Percentiles rank a stretch among this genome's conserved stretches.
phyloP scores from a whole-genome alignment of 2,888 invertebrate species.

The Agrochola lychnidis region DNA sequence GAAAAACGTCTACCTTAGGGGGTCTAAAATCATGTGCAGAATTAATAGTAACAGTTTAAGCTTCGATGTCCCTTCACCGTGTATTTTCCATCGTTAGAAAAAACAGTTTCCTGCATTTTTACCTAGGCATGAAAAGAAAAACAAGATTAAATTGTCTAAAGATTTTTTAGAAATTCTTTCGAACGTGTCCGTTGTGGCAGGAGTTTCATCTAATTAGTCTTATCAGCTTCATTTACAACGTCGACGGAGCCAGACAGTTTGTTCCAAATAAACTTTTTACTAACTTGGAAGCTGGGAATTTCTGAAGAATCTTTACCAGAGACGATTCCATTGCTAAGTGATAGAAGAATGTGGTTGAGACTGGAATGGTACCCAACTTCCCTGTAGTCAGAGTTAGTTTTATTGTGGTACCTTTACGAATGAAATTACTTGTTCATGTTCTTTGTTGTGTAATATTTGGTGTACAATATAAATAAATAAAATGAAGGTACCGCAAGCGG shows the following conservation, averaged over 20 bases:
- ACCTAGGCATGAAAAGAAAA: neutral
- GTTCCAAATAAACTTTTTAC: conserved; percentile 58
- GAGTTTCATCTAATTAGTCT: conserved; percentile 58
- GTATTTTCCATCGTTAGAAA: neutral
- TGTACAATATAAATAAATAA: neutral
- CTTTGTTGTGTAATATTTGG: neutral
- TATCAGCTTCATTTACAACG: conserved; percentile 54
- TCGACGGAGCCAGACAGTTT: conserved; percentile 47
- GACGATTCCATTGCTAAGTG: conserved; percentile 47
- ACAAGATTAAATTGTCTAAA: conserved; percentile 48
- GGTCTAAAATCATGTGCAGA: too few species aligned
- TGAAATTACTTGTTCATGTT: conserved; percentile 9
- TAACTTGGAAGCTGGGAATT: conserved; percentile 51
- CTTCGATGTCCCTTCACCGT: neutral
- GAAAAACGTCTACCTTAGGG: too few species aligned
- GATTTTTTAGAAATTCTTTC: conserved; percentile 41
- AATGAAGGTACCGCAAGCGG: neutral
- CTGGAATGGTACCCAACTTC: conserved; percentile 25
- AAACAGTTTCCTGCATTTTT: neutral
- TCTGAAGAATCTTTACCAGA: conserved; percentile 41
- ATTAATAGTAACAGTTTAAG: neutral
- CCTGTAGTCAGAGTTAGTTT: neutral
- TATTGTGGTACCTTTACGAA: neutral
- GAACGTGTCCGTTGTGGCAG: conserved; percentile 30
- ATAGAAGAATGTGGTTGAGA: conserved; percentile 41